Percentiles rank a stretch among this genome's conserved stretches.
These are phyloP conservation scores for Pteromalus puparum DNA, from an alignment of 1,140 invertebrate species.

Conservation along the genomic window DNA sequence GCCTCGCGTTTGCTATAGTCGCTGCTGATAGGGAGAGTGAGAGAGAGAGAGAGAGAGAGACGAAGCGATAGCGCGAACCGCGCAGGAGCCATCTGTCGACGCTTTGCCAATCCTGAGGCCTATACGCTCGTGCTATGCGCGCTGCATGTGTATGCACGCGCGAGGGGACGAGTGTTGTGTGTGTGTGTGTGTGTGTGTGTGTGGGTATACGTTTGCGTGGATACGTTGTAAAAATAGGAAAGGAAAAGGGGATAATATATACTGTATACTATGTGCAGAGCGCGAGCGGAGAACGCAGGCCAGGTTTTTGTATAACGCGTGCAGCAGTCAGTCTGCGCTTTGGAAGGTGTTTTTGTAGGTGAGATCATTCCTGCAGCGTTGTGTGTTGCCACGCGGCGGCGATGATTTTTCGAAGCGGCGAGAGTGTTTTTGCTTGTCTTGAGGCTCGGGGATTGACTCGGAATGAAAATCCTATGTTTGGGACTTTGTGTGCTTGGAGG, in stretches of 20 bases:
- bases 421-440: background rate
- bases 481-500: background rate
- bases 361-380: background rate
- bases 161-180: background rate
- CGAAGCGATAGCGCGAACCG: conserved; percentile 1
- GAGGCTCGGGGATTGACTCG: background rate
- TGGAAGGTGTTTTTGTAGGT: background rate
- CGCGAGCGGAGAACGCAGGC: background rate
- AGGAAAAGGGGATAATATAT: too few relatives aligned
- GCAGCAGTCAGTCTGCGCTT: too few relatives aligned
- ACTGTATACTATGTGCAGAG: too few relatives aligned
- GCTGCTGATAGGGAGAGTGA: conserved; percentile 11
- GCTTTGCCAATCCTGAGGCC: conserved; percentile 33
- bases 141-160: background rate
- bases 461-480: conserved; percentile 1
- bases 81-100: conserved; percentile 51
- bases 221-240: background rate
- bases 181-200: background rate
- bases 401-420: conserved; percentile 9
- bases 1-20: background rate
- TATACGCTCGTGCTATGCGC: background rate
- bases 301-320: background rate
- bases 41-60: conserved; percentile 23
- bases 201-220: background rate
- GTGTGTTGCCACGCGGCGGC: too few relatives aligned